These are phyloP conservation scores for Siniperca obscura DNA, from an alignment of 2,797 vertebrate genomes.

Conservation along the genomic window DNA sequence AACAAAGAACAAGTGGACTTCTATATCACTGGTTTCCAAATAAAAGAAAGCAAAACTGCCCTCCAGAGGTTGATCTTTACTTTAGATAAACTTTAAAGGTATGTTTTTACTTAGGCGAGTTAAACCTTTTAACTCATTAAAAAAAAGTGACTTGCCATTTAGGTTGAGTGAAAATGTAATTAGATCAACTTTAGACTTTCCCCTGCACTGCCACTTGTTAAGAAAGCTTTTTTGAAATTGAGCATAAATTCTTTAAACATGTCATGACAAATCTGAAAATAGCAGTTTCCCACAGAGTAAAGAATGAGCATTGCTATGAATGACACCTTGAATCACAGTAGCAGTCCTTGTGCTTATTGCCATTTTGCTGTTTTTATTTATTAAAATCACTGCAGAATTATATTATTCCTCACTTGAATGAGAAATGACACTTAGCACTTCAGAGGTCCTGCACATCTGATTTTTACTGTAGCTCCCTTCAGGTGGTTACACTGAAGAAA, in stretches of 20 bases:
- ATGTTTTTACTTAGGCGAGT: neutral
- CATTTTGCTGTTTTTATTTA: slow-evolving; percentile 3
- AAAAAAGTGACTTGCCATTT: neutral
- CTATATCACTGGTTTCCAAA: slow-evolving; percentile 9
- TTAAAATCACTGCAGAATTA: slow-evolving; percentile 7
- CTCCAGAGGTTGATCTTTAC: neutral
- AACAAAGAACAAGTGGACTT: neutral
- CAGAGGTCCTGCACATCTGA: neutral
- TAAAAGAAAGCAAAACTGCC: neutral
- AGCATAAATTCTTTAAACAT: neutral
- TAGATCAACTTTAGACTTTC: neutral
- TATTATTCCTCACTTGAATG: slow-evolving; percentile 22
- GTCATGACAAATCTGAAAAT: slow-evolving; percentile 11
- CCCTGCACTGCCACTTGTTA: neutral
- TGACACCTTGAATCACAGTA: neutral
- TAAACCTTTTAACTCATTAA: neutral
- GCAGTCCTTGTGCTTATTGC: neutral
- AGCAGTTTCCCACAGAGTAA: neutral
- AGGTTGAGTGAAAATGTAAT: neutral
- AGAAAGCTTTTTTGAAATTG: slow-evolving; percentile 2
- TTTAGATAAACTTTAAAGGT: neutral
- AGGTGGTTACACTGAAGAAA: slow-evolving; percentile 1
- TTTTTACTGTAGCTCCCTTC: neutral
- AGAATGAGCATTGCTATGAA: slow-evolving; percentile 4
- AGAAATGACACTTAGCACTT: slow-evolving; percentile 12